A percentile compares a stretch with the other conserved stretches of the same genome.
phyloP scores from a whole-genome alignment of 92 coral and sea anemone genomes.

The Phenganax marumi region DNA sequence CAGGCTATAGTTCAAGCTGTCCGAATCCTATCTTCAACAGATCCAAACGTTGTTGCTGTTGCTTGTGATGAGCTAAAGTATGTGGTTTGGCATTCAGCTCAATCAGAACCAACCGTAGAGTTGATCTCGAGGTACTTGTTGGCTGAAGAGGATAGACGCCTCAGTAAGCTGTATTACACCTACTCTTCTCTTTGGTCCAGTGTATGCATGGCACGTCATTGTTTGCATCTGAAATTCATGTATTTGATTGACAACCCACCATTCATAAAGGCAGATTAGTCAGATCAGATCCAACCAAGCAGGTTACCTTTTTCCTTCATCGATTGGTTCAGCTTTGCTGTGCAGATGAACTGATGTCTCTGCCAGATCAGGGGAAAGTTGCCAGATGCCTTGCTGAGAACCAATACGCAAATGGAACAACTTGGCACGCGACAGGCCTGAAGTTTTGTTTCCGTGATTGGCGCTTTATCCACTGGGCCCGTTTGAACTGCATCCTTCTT shows the following conservation, averaged over 20 bases:
- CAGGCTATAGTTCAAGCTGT: conserved; percentile 23
- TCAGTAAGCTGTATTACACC: conserved; percentile 4
- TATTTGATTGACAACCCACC: conserved; percentile 11
- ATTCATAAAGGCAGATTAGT: conserved; percentile 15
- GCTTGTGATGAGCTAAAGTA: conserved; percentile 28
- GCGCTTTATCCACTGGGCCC: neutral
- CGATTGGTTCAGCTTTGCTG: conserved; percentile 3
- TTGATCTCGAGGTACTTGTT: conserved; percentile 9
- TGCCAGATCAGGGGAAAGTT: conserved; percentile 43
- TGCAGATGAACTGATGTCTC: conserved; percentile 5
- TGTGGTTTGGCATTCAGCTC: conserved; percentile 18
- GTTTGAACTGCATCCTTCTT: too few relatives aligned
- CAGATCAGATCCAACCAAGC: neutral
- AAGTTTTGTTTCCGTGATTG: too few relatives aligned
- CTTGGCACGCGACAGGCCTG: conserved; percentile 4
- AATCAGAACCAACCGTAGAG: conserved; percentile 12
- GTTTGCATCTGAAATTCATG: conserved; percentile 11
- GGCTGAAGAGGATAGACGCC: neutral
- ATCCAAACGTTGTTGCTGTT: conserved; percentile 15
- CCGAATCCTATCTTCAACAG: conserved; percentile 27
- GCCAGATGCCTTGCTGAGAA: conserved; percentile 24
- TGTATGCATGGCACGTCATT: conserved; percentile 7
- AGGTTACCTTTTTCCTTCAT: too few relatives aligned
- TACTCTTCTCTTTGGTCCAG: conserved; percentile 24
- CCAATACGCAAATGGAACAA: conserved; percentile 40